Evolutionary conservation across 2,888 invertebrate species (phyloP).

Genomic region (Idaea straminata): DNA sequence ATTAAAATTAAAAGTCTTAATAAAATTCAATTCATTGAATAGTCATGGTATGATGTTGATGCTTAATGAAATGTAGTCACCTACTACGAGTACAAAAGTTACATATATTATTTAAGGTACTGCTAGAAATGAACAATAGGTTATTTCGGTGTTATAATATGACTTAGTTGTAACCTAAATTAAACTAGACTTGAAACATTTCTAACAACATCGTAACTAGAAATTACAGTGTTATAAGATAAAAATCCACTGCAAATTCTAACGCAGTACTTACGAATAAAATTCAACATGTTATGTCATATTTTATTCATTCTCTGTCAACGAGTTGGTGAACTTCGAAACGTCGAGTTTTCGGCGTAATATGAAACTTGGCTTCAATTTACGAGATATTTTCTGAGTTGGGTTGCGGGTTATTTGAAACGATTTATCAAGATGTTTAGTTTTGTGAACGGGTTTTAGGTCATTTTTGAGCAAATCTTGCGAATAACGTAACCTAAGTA

Average conservation of each 20-base stretch:
- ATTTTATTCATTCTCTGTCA: not conserved
- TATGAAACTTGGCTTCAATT: not conserved
- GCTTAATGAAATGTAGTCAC: too few species aligned
- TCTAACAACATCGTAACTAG: not conserved
- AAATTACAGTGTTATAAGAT: not conserved
- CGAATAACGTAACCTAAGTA: not conserved
- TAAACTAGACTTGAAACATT: not conserved
- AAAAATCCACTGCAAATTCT: not conserved
- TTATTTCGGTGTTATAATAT: not conserved
- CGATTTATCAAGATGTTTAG: conserved; percentile 3
- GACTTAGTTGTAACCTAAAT: not conserved
- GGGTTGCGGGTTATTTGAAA: not conserved
- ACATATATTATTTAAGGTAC: too few species aligned
- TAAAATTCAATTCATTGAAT: too few species aligned
- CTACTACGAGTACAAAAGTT: too few species aligned
- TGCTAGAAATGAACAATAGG: not conserved
- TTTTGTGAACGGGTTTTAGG: not conserved
- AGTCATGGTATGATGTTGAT: too few species aligned
- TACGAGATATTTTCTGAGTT: conserved; percentile 1
- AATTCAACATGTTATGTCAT: conserved; percentile 1
- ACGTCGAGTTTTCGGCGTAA: conserved; percentile 1
- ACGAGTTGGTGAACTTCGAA: conserved; percentile 1
- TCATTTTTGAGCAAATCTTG: not conserved
- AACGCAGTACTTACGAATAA: not conserved
- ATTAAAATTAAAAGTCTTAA: too few species aligned